phyloP scores from a whole-genome alignment of 1,140 invertebrate genomes.

The Latrodectus geometricus region DNA sequence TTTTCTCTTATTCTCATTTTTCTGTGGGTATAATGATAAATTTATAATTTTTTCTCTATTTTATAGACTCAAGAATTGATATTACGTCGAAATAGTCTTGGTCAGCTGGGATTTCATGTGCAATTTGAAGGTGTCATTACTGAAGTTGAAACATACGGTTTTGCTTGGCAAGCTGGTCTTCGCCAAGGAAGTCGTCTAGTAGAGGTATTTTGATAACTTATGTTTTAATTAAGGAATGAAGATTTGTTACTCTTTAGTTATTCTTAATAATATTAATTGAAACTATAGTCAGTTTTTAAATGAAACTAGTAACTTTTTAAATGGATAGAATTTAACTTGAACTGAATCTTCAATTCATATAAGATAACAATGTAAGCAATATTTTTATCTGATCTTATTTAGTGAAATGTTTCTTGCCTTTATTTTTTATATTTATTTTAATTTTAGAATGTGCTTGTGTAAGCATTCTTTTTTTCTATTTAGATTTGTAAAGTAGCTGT shows the following conservation, averaged over 20 bases:
- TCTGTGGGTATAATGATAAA: too few species aligned
- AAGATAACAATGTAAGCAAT: too few species aligned
- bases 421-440: not conserved
- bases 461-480: constrained; percentile 38
- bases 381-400: too few species aligned
- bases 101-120: constrained; percentile 94
- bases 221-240: not conserved
- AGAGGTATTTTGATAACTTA: constrained; percentile 73
- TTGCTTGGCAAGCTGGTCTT: constrained; percentile 90
- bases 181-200: constrained; percentile 89
- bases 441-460: not conserved
- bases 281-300: not conserved
- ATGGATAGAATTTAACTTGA: not conserved
- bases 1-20: constrained; percentile 14
- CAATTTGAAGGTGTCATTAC: constrained; percentile 95
- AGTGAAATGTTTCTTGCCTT: too few species aligned
- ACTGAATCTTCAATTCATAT: not conserved
- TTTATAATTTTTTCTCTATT: too few species aligned
- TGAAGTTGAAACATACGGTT: constrained; percentile 88
- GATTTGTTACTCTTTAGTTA: too few species aligned
- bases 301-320: too few species aligned
- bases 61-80: constrained; percentile 77
- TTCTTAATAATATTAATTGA: not conserved
- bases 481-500: constrained; percentile 89
- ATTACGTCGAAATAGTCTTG: constrained; percentile 81